These are phyloP conservation scores for Cephalotes varians DNA, from an alignment of 2,888 invertebrate genomes.

Conservation along the genomic window DNA sequence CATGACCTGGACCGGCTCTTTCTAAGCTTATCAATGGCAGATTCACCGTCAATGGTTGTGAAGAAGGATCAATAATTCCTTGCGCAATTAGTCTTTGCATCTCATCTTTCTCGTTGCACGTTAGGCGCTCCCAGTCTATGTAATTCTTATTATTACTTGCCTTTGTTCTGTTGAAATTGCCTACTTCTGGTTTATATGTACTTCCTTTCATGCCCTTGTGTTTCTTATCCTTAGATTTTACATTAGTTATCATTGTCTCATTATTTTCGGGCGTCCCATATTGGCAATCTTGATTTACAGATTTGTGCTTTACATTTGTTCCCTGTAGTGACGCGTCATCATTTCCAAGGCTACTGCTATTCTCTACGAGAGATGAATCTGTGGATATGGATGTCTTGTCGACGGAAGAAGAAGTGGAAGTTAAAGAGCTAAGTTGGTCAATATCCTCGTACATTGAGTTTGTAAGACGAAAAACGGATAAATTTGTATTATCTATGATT, in stretches of 20 bases:
- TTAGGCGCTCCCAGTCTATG: constrained; percentile 81
- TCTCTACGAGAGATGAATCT: constrained; percentile 75
- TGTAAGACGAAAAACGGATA: constrained; percentile 86
- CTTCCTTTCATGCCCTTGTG: constrained; percentile 74
- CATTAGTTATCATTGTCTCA: constrained; percentile 41
- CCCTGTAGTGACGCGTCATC: constrained; percentile 58
- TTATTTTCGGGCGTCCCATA: constrained; percentile 58
- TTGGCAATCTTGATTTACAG: constrained; percentile 57
- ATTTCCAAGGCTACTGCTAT: constrained; percentile 59
- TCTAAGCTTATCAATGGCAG: constrained; percentile 82
- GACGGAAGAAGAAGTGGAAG: constrained; percentile 79
- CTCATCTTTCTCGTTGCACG: constrained; percentile 79
- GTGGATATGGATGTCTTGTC: constrained; percentile 81
- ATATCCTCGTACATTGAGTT: constrained; percentile 84
- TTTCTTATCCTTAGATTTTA: constrained; percentile 64
- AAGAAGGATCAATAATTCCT: constrained; percentile 76
- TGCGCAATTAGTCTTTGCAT: constrained; percentile 76
- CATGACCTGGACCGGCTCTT: constrained; percentile 79
- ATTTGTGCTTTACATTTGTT: constrained; percentile 56
- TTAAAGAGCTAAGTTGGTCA: constrained; percentile 80
- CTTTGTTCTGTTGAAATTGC: constrained; percentile 61
- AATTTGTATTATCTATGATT: constrained; percentile 88
- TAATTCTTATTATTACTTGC: constrained; percentile 67
- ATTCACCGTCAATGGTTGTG: constrained; percentile 77
- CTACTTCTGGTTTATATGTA: constrained; percentile 63